Base-by-base conservation (phyloP, 2,888 invertebrate genomes). In the Polyploca ridens region DNA sequence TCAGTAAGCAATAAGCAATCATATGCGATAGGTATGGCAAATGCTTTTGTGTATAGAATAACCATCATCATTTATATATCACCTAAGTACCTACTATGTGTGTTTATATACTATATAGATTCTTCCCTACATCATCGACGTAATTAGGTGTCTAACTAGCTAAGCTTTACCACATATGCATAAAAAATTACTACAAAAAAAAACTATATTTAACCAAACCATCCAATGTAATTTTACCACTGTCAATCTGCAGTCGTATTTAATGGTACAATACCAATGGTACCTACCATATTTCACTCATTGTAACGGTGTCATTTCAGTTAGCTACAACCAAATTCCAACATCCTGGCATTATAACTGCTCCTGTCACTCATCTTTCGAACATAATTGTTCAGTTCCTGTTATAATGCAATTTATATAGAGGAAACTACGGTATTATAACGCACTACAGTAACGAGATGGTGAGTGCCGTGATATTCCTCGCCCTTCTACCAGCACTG, bases 341-440 rank as follows among this genome's bases (percentile, higher is more conserved):
- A 16, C 49, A 19, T 19, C 16, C 54, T 54, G 54, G n/a, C 72
- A 68, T 67, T 63, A 64, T 63, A 67, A 75, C 74, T 70, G 70
- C 59, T 63, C 61, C 74, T 83, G 85, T 74, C 89, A 79, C 69
- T 77, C 83, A 84, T 61, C 64, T 84, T 88, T 85, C 90, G 86
- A 62, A 59, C 60, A 63, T 83, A 88, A 89, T 83, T 68, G 76
- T 71, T 65, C 63, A 66, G 75, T 79, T 91, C 91, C 91, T 84
- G 86, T 77, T 27, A 65, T 61, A 61, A 67, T 64, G 58, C 65
- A 69, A 83, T 88, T 84, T 88, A 54, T 46, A 54, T n/a, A 49
- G 0, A 54, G 54, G 19, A 7, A 54, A 38, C 49, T 68, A 66
- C 71, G 11, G 19, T 44, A 7, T 13, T 41, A 41, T 13, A 41